Conservation (phyloP, 2,888 invertebrate species). For the Ophion costatus region DNA sequence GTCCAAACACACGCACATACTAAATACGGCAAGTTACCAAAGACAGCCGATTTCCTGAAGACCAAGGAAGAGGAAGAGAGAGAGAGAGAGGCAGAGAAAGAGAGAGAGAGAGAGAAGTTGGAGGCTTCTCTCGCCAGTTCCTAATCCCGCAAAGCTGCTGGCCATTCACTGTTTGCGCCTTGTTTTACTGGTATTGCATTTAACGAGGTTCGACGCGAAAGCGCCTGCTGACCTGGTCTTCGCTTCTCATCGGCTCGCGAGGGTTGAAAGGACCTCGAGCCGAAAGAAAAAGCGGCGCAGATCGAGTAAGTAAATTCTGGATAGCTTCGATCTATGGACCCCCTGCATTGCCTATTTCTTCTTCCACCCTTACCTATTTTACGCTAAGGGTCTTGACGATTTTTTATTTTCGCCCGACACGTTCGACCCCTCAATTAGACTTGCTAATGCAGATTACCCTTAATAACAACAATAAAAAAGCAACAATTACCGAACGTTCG, state of each 20-base stretch:
- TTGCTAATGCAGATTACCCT: conserved; percentile 48
- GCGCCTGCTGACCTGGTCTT: conserved; percentile 34
- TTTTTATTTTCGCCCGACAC: conserved; percentile 38
- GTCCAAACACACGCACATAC: conserved; percentile 27
- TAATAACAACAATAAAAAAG: conserved; percentile 15
- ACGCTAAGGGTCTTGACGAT: conserved; percentile 44
- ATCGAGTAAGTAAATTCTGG: conserved; percentile 13
- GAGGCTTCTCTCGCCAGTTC: conserved; percentile 42
- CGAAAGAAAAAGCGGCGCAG: conserved; percentile 41
- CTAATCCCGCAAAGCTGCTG: conserved; percentile 65
- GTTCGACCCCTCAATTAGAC: conserved; percentile 42
- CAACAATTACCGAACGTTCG: conserved; percentile 36
- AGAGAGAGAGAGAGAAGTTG: conserved; percentile 9
- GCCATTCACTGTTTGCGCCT: conserved; percentile 77
- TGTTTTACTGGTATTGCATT: conserved; percentile 81
- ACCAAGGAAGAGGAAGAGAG: conserved; percentile 6
- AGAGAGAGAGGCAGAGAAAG: conserved; percentile 8
- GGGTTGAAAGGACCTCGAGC: conserved; percentile 19
- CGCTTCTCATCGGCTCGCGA: conserved; percentile 21
- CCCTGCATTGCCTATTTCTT: conserved; percentile 54
- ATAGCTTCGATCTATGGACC: conserved; percentile 37
- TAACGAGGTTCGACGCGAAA: conserved; percentile 76
- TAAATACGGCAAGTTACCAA: conserved; percentile 32
- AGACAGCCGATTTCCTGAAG: conserved; percentile 45
- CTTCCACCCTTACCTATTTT: conserved; percentile 16